Conservation (phyloP, 2,888 invertebrate species). For the Ectropis crepuscularia region DNA sequence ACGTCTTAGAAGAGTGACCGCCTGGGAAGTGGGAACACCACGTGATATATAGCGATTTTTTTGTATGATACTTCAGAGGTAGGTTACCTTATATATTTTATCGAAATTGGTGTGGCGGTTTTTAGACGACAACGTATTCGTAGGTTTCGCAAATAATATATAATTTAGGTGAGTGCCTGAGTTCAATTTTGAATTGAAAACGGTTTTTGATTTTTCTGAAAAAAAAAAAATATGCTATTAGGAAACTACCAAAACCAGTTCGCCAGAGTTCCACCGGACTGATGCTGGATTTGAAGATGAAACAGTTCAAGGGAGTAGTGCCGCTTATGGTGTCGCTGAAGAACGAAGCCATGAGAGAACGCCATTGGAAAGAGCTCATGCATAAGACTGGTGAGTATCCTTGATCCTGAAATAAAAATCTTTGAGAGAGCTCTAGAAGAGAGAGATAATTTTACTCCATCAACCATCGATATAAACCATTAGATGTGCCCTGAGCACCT, state of each 20-base stretch:
- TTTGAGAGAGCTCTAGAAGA: too few relatives aligned
- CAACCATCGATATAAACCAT: too few relatives aligned
- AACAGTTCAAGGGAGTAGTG: conserved; percentile 93
- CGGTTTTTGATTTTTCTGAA: conserved; percentile 1
- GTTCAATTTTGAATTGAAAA: neutral
- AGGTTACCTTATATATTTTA: too few relatives aligned
- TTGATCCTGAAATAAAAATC: too few relatives aligned
- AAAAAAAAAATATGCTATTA: conserved; percentile 37
- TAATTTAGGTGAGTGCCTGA: too few relatives aligned
- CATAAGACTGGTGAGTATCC: conserved; percentile 87
- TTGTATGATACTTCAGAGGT: too few relatives aligned
- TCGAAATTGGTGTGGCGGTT: too few relatives aligned
- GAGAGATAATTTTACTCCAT: too few relatives aligned
- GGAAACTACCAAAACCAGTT: conserved; percentile 88
- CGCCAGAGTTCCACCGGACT: conserved; percentile 86
- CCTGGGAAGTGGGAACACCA: conserved; percentile 65
- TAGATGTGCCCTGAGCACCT: too few relatives aligned
- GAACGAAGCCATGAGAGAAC: conserved; percentile 94
- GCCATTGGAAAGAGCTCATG: conserved; percentile 97
- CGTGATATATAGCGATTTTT: conserved; percentile 15
- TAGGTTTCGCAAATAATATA: too few relatives aligned
- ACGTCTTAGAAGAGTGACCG: conserved; percentile 67
- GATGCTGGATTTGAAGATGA: conserved; percentile 92
- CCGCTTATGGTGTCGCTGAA: conserved; percentile 96
- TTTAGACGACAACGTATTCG: too few relatives aligned